Percentiles rank a stretch among this genome's conserved stretches.
These are phyloP conservation scores for Ditylenchus dipsaci DNA, from an alignment of 1,140 invertebrate genomes.

Conservation along the genomic window DNA sequence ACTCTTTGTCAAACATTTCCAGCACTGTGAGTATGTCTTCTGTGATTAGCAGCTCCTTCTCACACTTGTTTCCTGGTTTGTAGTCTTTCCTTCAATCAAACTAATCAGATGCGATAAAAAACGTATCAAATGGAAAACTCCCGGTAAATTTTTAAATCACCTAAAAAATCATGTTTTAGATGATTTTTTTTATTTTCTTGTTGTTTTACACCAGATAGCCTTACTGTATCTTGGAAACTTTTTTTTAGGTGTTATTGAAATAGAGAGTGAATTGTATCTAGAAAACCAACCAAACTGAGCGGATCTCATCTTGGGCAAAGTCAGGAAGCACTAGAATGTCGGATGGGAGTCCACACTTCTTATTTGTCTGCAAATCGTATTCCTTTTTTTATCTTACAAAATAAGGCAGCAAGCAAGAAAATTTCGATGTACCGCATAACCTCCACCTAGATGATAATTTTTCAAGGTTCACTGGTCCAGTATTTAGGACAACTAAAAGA, in stretches of 20 bases:
- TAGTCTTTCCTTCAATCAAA: slow-evolving; percentile 44
- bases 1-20: slow-evolving; percentile 50
- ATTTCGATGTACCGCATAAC: too few relatives aligned
- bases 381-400: too few relatives aligned
- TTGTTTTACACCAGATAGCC: too few relatives aligned
- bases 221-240: too few relatives aligned
- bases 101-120: background rate
- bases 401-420: too few relatives aligned
- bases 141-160: background rate
- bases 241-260: too few relatives aligned
- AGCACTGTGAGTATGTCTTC: slow-evolving; percentile 47
- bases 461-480: too few relatives aligned
- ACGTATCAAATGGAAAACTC: background rate
- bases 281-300: slow-evolving; percentile 41
- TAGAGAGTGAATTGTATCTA: too few relatives aligned
- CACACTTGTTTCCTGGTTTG: slow-evolving; percentile 36
- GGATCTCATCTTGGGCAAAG: slow-evolving; percentile 48
- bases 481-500: too few relatives aligned
- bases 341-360: slow-evolving; percentile 41
- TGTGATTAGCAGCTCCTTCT: slow-evolving; percentile 48
- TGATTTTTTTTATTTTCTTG: too few relatives aligned
- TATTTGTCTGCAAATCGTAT: background rate
- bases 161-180: too few relatives aligned
- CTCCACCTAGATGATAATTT: too few relatives aligned
- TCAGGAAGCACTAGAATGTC: slow-evolving; percentile 42